Evolutionary conservation across 1,140 invertebrate species (phyloP).

Genomic region (Drosophila pallidifrons): DNA sequence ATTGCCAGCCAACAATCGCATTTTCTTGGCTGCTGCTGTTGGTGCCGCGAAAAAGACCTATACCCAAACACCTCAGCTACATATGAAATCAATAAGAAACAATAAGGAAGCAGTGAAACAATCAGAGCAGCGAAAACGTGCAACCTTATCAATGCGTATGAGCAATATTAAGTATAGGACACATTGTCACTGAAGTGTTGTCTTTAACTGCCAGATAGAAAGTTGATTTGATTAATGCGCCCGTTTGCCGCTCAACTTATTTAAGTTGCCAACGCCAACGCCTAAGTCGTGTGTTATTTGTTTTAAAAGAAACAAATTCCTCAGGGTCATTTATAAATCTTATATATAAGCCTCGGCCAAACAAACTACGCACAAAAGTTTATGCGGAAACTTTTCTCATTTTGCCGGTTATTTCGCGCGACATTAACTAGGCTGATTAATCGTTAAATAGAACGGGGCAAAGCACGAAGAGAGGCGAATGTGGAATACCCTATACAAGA

Average conservation of each 20-base stretch:
- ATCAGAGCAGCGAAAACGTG: background rate
- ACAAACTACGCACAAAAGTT: slow-evolving; percentile 38
- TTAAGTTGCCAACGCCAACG: slow-evolving; percentile 39
- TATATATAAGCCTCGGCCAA: slow-evolving; percentile 36
- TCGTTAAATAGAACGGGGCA: slow-evolving; percentile 47
- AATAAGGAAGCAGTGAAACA: slow-evolving; percentile 1
- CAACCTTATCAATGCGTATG: slow-evolving; percentile 22
- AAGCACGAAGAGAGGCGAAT: background rate
- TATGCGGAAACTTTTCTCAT: slow-evolving; percentile 69
- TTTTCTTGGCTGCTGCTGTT: slow-evolving; percentile 3
- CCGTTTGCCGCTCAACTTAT: slow-evolving; percentile 28
- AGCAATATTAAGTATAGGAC: slow-evolving; percentile 63
- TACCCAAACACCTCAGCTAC: background rate
- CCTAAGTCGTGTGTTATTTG: slow-evolving; percentile 15
- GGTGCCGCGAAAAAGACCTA: background rate
- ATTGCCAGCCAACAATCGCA: slow-evolving; percentile 18
- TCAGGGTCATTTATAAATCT: slow-evolving; percentile 73
- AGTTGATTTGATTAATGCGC: slow-evolving; percentile 66
- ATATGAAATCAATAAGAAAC: slow-evolving; percentile 48
- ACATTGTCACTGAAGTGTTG: slow-evolving; percentile 12
- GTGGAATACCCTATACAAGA: too few relatives aligned
- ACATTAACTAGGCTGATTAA: slow-evolving; percentile 78
- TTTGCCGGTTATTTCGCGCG: slow-evolving; percentile 71
- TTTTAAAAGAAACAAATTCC: slow-evolving; percentile 10
- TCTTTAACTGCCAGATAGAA: slow-evolving; percentile 12